phyloP scores from a whole-genome alignment of 2,113 vertebrate genomes.

The Pollimyrus isidori region DNA sequence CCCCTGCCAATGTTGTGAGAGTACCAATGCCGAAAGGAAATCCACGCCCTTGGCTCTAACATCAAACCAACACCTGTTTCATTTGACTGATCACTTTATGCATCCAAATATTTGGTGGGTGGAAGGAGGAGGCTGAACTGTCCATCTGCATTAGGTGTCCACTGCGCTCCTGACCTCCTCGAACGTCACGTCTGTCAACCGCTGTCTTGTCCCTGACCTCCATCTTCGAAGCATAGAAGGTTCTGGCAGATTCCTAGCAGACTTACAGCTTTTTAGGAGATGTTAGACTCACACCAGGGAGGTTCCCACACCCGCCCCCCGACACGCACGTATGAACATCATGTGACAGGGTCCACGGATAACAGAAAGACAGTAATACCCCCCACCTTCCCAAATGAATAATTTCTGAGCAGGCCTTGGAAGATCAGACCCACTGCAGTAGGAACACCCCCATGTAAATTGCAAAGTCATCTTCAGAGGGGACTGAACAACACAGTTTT shows the following conservation, averaged over 20 bases:
- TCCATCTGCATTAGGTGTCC: not conserved
- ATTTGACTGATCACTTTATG: not conserved
- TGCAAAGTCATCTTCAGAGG: not conserved
- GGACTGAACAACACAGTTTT: not conserved
- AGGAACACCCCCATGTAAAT: not conserved
- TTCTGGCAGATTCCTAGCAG: conserved; percentile 57
- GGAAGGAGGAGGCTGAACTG: not conserved
- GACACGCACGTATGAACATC: not conserved
- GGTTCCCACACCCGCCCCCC: no score
- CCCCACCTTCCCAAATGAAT: not conserved
- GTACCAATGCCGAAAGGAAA: not conserved
- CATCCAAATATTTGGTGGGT: not conserved
- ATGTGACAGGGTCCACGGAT: not conserved
- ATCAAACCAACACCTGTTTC: not conserved
- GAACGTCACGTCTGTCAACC: not conserved
- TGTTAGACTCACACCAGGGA: conserved; percentile 37
- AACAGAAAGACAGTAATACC: not conserved
- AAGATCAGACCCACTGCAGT: not conserved
- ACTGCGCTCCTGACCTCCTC: not conserved
- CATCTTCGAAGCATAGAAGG: conserved; percentile 54
- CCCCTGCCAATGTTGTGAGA: not conserved
- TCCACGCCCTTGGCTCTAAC: not conserved
- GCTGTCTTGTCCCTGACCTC: conserved; percentile 23
- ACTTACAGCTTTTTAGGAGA: conserved; percentile 52
- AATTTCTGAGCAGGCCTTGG: not conserved